A percentile compares a stretch with the other conserved stretches of the same genome.
phyloP scores from a whole-genome alignment of 2,797 vertebrate species.

The Micromesistius poutassou region DNA sequence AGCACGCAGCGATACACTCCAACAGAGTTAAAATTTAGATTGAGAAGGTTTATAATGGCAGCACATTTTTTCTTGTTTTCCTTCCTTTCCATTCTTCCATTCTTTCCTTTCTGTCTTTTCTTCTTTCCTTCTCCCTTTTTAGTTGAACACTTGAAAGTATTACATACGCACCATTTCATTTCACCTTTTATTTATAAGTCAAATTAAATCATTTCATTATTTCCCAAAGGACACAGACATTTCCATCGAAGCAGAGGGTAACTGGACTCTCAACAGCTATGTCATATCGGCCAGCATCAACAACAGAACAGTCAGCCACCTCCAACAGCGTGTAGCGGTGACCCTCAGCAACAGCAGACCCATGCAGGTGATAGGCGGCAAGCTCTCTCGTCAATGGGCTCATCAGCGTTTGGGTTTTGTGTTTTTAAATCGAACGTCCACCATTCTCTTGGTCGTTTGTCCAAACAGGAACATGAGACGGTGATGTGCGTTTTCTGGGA shows the following conservation, averaged over 20 bases:
- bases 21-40: not conserved
- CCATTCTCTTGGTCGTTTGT: not conserved
- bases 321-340: constrained; percentile 77
- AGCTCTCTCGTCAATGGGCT: not conserved
- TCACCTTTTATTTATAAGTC: not conserved
- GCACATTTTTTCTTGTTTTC: not conserved
- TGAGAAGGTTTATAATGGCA: not conserved
- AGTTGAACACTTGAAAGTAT: not conserved
- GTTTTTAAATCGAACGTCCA: not conserved
- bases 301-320: constrained; percentile 66
- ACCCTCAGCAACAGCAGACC: constrained; percentile 70
- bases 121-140: not conserved
- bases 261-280: constrained; percentile 71
- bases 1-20: not conserved
- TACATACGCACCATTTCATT: too few relatives aligned
- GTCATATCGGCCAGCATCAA: constrained; percentile 84
- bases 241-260: constrained; percentile 19
- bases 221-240: constrained; percentile 63
- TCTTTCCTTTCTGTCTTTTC: constrained; percentile 26
- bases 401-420: not conserved
- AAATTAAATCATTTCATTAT: not conserved
- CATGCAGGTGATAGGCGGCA: constrained; percentile 50
- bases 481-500: constrained; percentile 85
- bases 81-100: not conserved
- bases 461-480: constrained; percentile 59